These are phyloP conservation scores for Hippocampus mohnikei DNA, from an alignment of 2,113 vertebrate genomes.

Conservation along the genomic window DNA sequence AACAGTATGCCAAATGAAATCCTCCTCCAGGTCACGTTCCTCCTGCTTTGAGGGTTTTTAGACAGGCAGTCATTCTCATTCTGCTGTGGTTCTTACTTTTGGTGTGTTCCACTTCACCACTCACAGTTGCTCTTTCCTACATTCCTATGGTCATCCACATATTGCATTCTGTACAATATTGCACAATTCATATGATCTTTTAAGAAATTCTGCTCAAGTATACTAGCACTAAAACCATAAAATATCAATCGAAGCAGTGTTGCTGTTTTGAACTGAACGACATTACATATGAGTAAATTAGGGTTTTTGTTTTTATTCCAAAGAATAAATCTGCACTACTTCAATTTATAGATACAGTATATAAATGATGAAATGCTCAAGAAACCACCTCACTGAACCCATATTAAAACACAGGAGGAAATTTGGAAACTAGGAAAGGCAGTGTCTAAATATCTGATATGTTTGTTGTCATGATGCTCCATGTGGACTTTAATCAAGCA, in stretches of 20 bases:
- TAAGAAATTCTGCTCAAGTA: conserved; percentile 16
- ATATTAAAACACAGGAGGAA: conserved; percentile 27
- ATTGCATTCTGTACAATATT: conserved; percentile 67
- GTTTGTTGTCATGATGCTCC: conserved; percentile 1
- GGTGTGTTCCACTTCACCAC: conserved; percentile 32
- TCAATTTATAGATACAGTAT: conserved; percentile 13
- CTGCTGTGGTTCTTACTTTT: conserved; percentile 25
- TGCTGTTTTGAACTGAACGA: conserved; percentile 20
- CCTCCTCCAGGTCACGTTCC: not conserved
- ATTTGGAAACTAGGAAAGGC: conserved; percentile 21
- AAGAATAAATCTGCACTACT: conserved; percentile 16
- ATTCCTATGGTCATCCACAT: conserved; percentile 67
- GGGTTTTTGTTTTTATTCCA: not conserved
- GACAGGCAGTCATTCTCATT: conserved; percentile 27
- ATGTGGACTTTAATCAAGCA: conserved; percentile 13
- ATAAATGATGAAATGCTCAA: conserved; percentile 26
- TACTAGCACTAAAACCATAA: conserved; percentile 5
- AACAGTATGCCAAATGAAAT: not conserved
- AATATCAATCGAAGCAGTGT: conserved; percentile 31
- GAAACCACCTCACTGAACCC: conserved; percentile 43
- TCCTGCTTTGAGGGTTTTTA: not conserved
- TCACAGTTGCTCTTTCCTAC: conserved; percentile 50
- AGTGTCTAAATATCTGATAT: conserved; percentile 17
- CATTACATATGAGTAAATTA: conserved; percentile 1
- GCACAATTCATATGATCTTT: conserved; percentile 55